Percentiles rank a stretch among this genome's conserved stretches.
phyloP scores from a whole-genome alignment of 1,140 invertebrate genomes.

The Drosophila pallidifrons region DNA sequence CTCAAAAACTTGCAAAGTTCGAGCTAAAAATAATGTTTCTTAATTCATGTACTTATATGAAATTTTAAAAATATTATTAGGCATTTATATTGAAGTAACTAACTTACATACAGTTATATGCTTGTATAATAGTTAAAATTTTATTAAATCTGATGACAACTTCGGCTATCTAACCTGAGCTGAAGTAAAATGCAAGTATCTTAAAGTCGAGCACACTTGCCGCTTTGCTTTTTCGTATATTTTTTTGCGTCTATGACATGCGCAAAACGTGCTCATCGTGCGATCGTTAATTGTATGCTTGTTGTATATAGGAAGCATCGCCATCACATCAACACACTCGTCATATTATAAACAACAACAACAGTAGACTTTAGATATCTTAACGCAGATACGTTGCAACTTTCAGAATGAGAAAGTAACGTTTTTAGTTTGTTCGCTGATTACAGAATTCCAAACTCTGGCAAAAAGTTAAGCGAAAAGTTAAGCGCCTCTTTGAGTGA shows the following conservation, averaged over 20 bases:
- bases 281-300: background rate
- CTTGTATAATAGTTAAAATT: too few relatives aligned
- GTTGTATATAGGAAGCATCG: slow-evolving; percentile 27
- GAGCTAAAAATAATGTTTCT: too few relatives aligned
- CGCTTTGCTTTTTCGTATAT: background rate
- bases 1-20: too few relatives aligned
- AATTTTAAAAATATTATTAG: too few relatives aligned
- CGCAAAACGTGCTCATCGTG: slow-evolving; percentile 29
- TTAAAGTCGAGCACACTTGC: background rate
- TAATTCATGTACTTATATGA: too few relatives aligned
- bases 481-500: too few relatives aligned
- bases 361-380: slow-evolving; percentile 13
- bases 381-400: background rate
- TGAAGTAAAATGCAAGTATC: background rate
- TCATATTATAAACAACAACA: background rate
- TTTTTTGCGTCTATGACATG: background rate
- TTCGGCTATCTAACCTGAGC: background rate
- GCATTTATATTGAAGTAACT: too few relatives aligned
- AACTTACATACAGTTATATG: too few relatives aligned
- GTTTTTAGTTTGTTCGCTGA: slow-evolving; percentile 1
- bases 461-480: too few relatives aligned
- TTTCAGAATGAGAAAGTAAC: slow-evolving; percentile 16
- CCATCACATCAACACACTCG: background rate
- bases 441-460: background rate
- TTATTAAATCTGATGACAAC: too few relatives aligned